A percentile compares a stretch with the other conserved stretches of the same genome.
Evolutionary conservation across 2,113 vertebrate species (phyloP).

Genomic region (Rhabdomys dilectus): DNA sequence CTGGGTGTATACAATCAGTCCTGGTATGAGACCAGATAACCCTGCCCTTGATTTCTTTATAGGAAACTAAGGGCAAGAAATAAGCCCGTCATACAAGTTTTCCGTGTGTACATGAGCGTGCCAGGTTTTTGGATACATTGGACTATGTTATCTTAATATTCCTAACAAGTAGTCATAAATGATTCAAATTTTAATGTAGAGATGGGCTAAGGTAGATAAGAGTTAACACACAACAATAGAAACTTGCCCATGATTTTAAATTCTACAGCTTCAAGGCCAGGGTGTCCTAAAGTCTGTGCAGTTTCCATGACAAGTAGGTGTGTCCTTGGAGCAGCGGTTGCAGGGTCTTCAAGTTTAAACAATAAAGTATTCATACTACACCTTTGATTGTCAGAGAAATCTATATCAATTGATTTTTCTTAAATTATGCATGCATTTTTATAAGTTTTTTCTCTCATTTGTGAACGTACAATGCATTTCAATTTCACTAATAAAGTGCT

Average conservation of each 20-base stretch:
- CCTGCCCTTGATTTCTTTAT: slow-evolving; percentile 27
- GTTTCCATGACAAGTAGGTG: slow-evolving; percentile 21
- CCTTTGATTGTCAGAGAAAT: slow-evolving; percentile 80
- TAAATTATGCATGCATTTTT: slow-evolving; percentile 78
- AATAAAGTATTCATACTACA: slow-evolving; percentile 78
- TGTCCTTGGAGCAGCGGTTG: slow-evolving; percentile 49
- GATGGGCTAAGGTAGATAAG: background rate
- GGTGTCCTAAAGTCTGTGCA: slow-evolving; percentile 45
- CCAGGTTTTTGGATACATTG: background rate
- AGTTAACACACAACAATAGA: background rate
- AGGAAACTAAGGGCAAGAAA: background rate
- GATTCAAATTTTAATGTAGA: slow-evolving; percentile 1
- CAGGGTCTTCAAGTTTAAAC: slow-evolving; percentile 55
- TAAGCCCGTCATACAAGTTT: background rate
- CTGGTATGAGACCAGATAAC: background rate
- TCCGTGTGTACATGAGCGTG: background rate
- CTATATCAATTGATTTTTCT: slow-evolving; percentile 80
- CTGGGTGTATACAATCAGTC: background rate
- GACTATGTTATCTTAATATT: slow-evolving; percentile 40
- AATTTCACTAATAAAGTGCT: slow-evolving; percentile 77
- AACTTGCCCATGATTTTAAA: slow-evolving; percentile 25
- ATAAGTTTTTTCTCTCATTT: slow-evolving; percentile 76
- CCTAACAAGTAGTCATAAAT: background rate
- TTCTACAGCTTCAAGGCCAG: slow-evolving; percentile 26
- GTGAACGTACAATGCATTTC: slow-evolving; percentile 75